Base-by-base conservation (phyloP, 2,797 vertebrate species). In the Epinephelus coioides region DNA sequence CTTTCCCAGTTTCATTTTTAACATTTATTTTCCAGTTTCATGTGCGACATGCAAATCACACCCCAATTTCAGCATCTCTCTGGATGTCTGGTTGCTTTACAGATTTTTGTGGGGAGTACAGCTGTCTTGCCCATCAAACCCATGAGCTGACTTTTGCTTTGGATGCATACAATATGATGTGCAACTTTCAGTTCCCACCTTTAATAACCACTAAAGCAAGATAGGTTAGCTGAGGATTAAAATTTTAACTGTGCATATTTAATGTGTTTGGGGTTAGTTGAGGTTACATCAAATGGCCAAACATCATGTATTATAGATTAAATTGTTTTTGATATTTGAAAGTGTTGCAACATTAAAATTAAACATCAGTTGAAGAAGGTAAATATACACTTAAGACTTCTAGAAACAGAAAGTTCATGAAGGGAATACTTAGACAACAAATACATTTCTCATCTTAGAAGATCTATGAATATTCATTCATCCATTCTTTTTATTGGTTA, bases 1-100 rank as follows among this genome's bases (percentile, higher is more conserved):
- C 1, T 65, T 44, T 69, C 69, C 18, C 18, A 60, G 61, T 44
- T 71, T 56, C 34, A 75, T 65, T 63, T 77, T 71, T 63, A 78
- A 38, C n/a, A 59, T 56, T 71, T 65, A 60, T 71, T 85, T 74
- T 80, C 40, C 57, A 69, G 73, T 55, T 56, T 50, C 30, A 50
- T 56, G 17, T 72, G 56, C 76, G 55, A 59, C 60, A 86, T 85
- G 67, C 62, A 89, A 86, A 88, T 70, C 25, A 59, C 25, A 63
- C 8, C 25, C 15, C 27, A 61, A 40, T 76, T 63, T 68, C 25
- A 63, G 72, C 64, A 43, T 43, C 21, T 18, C 44, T 53, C 0
- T 68, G 34, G 18, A 72, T 72, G 55, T 25, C 11, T 54, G 53
- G 5, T 14, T 38, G 17, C 61, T 76, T 30, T 56, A 66, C 10